A percentile compares a stretch with the other conserved stretches of the same genome.
phyloP scores from a whole-genome alignment of 2,888 invertebrate species.

The Drosophila prolongata region DNA sequence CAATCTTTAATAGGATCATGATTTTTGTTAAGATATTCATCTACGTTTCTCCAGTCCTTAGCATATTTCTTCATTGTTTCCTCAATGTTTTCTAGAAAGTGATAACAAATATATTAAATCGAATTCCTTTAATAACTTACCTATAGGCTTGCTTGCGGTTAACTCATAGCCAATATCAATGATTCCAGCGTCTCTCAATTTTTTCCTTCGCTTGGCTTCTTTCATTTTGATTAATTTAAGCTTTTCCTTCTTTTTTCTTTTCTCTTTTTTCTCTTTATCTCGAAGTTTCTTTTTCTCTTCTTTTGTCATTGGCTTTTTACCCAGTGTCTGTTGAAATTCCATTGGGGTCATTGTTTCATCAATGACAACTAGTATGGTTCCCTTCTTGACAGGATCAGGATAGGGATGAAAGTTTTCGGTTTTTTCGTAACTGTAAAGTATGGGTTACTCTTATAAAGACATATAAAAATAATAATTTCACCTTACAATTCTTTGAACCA shows the following conservation, averaged over 20 bases:
- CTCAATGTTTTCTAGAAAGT: conserved; percentile 66
- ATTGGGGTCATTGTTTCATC: conserved; percentile 84
- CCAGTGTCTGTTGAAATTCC: conserved; percentile 80
- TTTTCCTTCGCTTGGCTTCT: conserved; percentile 72
- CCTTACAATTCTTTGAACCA: conserved; percentile 89
- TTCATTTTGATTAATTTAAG: conserved; percentile 61
- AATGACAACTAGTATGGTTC: conserved; percentile 85
- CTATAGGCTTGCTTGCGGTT: conserved; percentile 65
- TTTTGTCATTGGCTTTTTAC: conserved; percentile 70
- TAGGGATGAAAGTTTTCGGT: conserved; percentile 84
- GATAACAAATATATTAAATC: too few species aligned
- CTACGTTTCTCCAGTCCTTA: conserved; percentile 81
- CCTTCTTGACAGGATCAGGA: conserved; percentile 85
- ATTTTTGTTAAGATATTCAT: conserved; percentile 81
- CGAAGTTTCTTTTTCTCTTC: conserved; percentile 79
- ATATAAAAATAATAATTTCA: neutral
- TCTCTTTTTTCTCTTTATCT: conserved; percentile 60
- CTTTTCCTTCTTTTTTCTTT: conserved; percentile 72
- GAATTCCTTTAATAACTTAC: conserved; percentile 50
- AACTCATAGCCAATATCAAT: conserved; percentile 70
- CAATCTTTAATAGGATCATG: conserved; percentile 81
- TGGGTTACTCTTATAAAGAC: neutral
- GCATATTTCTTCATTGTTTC: conserved; percentile 71
- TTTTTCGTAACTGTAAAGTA: conserved; percentile 72
- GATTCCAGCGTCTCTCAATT: conserved; percentile 69